Conservation (phyloP, 2,888 invertebrate species). For the Ichneumoninae sp. region DNA sequence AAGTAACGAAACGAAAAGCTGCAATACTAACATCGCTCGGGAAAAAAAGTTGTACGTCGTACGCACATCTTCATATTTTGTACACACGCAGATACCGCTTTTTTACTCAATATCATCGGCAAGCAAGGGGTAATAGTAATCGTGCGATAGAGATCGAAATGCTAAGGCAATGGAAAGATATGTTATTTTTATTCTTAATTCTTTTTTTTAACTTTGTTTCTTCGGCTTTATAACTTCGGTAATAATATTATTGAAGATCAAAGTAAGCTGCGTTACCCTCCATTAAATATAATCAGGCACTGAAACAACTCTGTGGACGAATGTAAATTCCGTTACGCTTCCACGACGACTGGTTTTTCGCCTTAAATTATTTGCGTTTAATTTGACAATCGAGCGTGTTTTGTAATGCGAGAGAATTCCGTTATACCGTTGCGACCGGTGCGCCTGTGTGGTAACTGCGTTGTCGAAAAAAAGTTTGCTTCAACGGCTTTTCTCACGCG, state of each 20-base stretch:
- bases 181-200: conserved; percentile 8
- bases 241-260: conserved; percentile 7
- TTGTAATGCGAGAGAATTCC: conserved; percentile 3
- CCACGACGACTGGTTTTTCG: conserved; percentile 38
- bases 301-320: conserved; percentile 19
- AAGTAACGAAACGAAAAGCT: conserved; percentile 41
- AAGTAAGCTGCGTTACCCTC: conserved; percentile 18
- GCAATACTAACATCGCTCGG: conserved; percentile 41
- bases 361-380: conserved; percentile 33
- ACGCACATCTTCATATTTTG: conserved; percentile 66
- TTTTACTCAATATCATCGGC: conserved; percentile 62
- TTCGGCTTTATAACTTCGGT: background rate
- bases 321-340: conserved; percentile 3
- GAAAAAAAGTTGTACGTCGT: conserved; percentile 54
- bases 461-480: background rate
- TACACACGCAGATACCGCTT: conserved; percentile 67
- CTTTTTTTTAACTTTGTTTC: background rate
- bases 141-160: conserved; percentile 41
- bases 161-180: conserved; percentile 33
- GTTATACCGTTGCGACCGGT: background rate
- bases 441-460: no score
- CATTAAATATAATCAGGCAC: conserved; percentile 7
- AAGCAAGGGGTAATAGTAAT: conserved; percentile 41
- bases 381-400: conserved; percentile 43
- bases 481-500: conserved; percentile 5